Evolutionary conservation across 2,888 invertebrate species (phyloP), one percentile per base, ranked within the genome.

Genomic region (Leuctra nigra): DNA sequence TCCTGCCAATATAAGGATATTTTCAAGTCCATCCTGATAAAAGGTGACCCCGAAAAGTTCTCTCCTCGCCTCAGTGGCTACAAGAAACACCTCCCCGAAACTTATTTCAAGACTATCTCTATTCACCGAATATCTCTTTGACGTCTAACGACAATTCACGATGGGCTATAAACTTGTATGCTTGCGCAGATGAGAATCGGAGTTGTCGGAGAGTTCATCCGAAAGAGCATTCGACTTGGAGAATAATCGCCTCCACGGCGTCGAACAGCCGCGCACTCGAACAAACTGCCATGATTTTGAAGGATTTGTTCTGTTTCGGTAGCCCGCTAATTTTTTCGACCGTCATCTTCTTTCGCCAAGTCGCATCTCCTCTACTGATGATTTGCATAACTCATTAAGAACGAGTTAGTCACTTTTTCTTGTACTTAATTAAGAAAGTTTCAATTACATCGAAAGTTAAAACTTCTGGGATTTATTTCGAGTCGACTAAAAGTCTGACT

Each of bases 351-450:
- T 23, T 23, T 22, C 44, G 44, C 44, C 44, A 23, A 23, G 23
- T 13, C 20, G 9, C 6, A 20, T 44, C 53, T 23, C 52, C 55
- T 33, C 23, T 50, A 48, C 41, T 41, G 48, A 25, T 55, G 61
- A 61, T 61, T 59, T 61, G 61, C 61, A 61, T 59, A 61, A 61
- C 61, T 61, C 61, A 61, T 61, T 61, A 61, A 59, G 61, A 59
- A 57, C 61, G 59, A 59, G 61, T 61, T 61, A 59, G 61, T 57
- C 56, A 59, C 59, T 61, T 59, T 55, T 53, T 53, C 61, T 53
- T 54, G 58, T 57, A 58, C 57, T 60, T 60, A 60, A 60, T 60
- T 60, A 60, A 58, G 60, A 60, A 60, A 60, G 60, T 60, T 60
- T 60, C 60, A 60, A 55, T 60, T 60, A 56, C 60, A 55, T 38